Evolutionary conservation across 2,888 invertebrate species (phyloP).

Genomic region (Rhorus exstirpatorius): DNA sequence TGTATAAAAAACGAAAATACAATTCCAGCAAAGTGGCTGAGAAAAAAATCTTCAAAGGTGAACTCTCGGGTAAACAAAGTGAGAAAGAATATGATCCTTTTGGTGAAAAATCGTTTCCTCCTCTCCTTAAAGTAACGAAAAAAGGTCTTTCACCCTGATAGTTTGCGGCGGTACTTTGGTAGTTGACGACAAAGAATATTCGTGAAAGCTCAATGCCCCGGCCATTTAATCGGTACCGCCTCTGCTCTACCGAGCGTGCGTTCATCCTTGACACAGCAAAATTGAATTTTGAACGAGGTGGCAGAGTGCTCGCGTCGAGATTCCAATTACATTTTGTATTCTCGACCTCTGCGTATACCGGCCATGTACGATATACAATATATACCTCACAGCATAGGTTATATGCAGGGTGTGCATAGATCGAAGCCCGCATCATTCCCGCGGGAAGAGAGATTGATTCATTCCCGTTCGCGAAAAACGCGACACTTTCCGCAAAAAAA

Average conservation of each 20-base stretch:
- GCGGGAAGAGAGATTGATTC: constrained; percentile 58
- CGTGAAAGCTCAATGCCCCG: constrained; percentile 52
- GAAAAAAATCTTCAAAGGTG: no score
- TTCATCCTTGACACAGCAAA: constrained; percentile 64
- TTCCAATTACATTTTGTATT: constrained; percentile 72
- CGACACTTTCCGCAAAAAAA: constrained; percentile 21
- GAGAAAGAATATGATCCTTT: not conserved
- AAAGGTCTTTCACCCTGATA: constrained; percentile 18
- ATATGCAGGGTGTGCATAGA: constrained; percentile 18
- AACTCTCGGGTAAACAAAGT: not conserved
- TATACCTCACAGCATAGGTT: constrained; percentile 28
- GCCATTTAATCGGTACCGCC: constrained; percentile 67
- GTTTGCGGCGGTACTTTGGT: constrained; percentile 50
- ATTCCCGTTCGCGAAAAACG: constrained; percentile 33
- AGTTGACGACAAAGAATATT: constrained; percentile 56
- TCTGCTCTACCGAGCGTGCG: constrained; percentile 22
- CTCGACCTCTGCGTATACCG: constrained; percentile 47
- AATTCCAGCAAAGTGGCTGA: no score
- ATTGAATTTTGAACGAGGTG: constrained; percentile 71
- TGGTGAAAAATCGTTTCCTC: not conserved
- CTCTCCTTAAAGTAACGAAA: constrained; percentile 8
- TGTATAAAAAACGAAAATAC: no score
- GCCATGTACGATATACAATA: constrained; percentile 42
- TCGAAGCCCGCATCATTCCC: constrained; percentile 45
- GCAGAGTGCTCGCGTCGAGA: constrained; percentile 64